Base-by-base conservation (phyloP, 2,113 vertebrate genomes). In the Nannospalax galili region DNA sequence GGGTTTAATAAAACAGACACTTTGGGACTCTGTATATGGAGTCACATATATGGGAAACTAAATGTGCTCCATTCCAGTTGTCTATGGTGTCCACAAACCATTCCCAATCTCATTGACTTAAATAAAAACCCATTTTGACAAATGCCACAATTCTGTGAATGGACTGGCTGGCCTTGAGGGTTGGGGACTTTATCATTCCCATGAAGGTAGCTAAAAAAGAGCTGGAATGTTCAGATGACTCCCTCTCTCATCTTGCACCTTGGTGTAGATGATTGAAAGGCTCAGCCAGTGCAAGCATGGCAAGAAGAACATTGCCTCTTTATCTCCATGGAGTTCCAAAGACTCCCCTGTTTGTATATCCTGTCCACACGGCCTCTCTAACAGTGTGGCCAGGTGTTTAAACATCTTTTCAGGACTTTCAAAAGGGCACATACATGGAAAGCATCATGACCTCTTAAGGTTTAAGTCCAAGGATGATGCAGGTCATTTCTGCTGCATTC, bases 171-270 rank as follows among this genome's bases (percentile, higher is more conserved):
- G 24, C n/a, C n/a, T 84, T 37, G 65, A 15, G 30, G 60, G 65
- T 42, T 65, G 7, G 28, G 60, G 28, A 22, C 70, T 52, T 84
- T 80, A 84, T 62, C 7, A 42, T 91, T 87, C 37, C 30, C 28
- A 22, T 24, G n/a, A 60, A 62, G 15, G 67, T 40, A 24, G 5
- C 45, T 87, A 11, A 52, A 16, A 84, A 35, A 8, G 10, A 45
- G 24, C n/a, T 92, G 52, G 24, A 93, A 95, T 42, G 56, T 90
- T 45, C 72, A 82, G 42, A 65, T 28, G 64, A 58, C n/a, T 81
- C 26, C 24, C 6, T 78, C 56, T 93, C 17, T 4, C 42, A 30
- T 48, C 42, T 52, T 84, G 42, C 65, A 69, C 77, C 69, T 77
- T 32, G 2, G 22, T 60, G 24, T 26, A 11, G 0, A n/a, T 22